Evolutionary conservation across 2,797 vertebrate species (phyloP), one percentile per base, ranked within the genome.

Genomic region (Florisuga fusca): DNA sequence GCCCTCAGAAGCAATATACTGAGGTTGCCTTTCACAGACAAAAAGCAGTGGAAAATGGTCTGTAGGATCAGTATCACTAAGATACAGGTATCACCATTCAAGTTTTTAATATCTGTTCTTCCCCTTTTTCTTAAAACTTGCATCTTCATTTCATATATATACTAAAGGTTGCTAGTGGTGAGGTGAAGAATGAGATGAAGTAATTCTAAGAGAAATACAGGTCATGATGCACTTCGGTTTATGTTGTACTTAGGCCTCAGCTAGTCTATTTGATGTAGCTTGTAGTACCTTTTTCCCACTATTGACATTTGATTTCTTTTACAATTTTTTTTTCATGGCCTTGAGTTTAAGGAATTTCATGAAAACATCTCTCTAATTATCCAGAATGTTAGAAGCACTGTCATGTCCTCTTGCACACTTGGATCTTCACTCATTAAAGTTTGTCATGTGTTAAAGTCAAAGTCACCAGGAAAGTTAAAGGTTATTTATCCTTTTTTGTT

Each of bases 401-500:
- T 91, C 95, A 89, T 73, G 72, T 89, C 68, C 80, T 77, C 54
- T 78, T n/a, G 58, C 76, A 89, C 54, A 17, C 45, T 87, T 78
- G 78, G 34, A 41, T 92, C 62, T 86, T 87, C 83, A 68, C 91
- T 88, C 80, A 22, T 81, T 78, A 36, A 62, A 72, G 22, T 63
- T 93, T 0, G 0, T 73, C 82, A 45, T 67, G 63, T 93, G 73
- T 88, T 82, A 81, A 89, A 84, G 83, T 90, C 93, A 83, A 54
- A 91, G 51, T 82, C 79, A 54, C 79, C 79, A 46, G 79, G 64
- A 69, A 89, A 87, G 78, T 50, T 84, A 77, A 81, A 89, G 89
- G 64, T 57, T 54, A 72, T 94, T 95, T 93, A 86, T 84, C 71
- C 76, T 82, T 91, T 94, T 83, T 20, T 33, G 85, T 95, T 96